Evolutionary conservation across 2,113 vertebrate species (phyloP).

Genomic region (Nettapus auritus): DNA sequence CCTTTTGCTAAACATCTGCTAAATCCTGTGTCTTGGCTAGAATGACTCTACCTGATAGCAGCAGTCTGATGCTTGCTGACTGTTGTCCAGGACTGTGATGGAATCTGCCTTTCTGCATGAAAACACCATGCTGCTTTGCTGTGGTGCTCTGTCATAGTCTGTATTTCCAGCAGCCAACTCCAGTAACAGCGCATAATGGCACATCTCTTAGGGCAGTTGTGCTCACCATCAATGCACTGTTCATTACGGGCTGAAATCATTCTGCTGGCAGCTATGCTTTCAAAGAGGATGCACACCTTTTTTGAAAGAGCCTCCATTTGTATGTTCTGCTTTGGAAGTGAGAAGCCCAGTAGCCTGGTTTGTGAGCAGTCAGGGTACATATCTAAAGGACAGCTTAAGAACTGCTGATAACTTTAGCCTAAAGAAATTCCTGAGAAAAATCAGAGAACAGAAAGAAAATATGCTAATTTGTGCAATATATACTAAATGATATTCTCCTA

Average conservation of each 20-base stretch:
- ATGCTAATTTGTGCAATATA: not conserved
- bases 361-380: not conserved
- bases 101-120: not conserved
- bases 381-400: not conserved
- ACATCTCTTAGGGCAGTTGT: not conserved
- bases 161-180: not conserved
- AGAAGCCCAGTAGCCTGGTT: not conserved
- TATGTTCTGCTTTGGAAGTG: rapidly evolving
- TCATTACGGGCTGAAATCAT: not conserved
- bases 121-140: slow-evolving; percentile 15
- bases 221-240: not conserved
- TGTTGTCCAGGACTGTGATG: not conserved
- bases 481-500: not conserved
- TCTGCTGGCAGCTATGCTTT: not conserved
- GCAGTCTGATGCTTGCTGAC: not conserved
- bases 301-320: not conserved
- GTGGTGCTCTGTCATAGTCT: not conserved
- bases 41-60: slow-evolving; percentile 45
- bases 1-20: slow-evolving; percentile 80
- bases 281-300: not conserved
- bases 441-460: not conserved
- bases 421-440: not conserved
- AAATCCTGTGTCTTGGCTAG: slow-evolving; percentile 70
- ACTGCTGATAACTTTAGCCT: not conserved
- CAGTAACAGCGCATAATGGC: not conserved